Percentiles rank a stretch among this genome's conserved stretches.
phyloP scores from a whole-genome alignment of 2,113 vertebrate species.

The Perca flavescens region DNA sequence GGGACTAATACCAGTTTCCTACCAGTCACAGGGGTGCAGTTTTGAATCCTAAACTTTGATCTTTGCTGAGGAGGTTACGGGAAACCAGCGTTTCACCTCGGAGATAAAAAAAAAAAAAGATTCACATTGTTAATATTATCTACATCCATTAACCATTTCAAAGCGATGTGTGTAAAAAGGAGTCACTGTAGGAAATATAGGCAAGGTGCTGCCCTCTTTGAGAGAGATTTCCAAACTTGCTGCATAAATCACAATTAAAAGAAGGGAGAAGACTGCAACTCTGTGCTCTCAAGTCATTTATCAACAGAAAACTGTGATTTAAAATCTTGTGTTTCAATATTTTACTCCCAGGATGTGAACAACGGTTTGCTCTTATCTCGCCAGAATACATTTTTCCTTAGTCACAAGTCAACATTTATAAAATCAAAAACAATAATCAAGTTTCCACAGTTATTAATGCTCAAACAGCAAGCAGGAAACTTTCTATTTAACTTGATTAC shows the following conservation, averaged over 20 bases:
- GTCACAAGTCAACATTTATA: neutral
- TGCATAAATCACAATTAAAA: slow-evolving; percentile 53
- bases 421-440: slow-evolving; percentile 15
- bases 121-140: slow-evolving; percentile 26
- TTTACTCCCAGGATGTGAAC: slow-evolving; percentile 1
- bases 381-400: neutral
- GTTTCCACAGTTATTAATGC: slow-evolving; percentile 13
- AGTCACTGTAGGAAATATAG: slow-evolving; percentile 6
- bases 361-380: neutral
- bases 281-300: slow-evolving; percentile 18
- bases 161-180: slow-evolving; percentile 9
- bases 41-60: slow-evolving; percentile 40
- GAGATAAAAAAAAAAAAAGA: slow-evolving; percentile 30
- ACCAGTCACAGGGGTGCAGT: slow-evolving; percentile 2
- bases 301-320: slow-evolving; percentile 18
- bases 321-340: neutral
- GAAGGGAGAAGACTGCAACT: slow-evolving; percentile 11
- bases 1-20: slow-evolving; percentile 1
- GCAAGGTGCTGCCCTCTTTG: slow-evolving; percentile 37
- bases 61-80: slow-evolving; percentile 22
- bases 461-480: slow-evolving; percentile 33
- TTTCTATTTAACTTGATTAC: slow-evolving; percentile 20
- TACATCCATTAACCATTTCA: slow-evolving; percentile 44
- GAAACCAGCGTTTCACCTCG: slow-evolving; percentile 30
- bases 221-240: slow-evolving; percentile 21